Evolutionary conservation across 2,113 vertebrate species (phyloP), one percentile per base, ranked within the genome.

Genomic region (Gymnocephalus cernua): DNA sequence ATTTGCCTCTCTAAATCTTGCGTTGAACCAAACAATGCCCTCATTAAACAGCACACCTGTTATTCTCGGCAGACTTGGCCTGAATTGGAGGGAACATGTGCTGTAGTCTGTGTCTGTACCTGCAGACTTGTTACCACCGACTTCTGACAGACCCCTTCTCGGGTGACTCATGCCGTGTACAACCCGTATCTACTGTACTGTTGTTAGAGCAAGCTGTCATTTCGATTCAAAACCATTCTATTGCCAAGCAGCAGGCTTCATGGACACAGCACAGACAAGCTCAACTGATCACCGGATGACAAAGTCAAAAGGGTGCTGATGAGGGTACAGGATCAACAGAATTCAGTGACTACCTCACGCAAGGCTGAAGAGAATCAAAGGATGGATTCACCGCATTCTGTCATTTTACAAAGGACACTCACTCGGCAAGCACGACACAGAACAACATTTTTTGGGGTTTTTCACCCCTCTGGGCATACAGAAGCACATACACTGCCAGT

Each of bases 41-140:
- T 90, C 79, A 83, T 91, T 86, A 87, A 41, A 77, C 73, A 61
- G 73, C 84, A 87, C 89, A 88, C 88, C 91, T 90, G 87, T 88
- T 88, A 82, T 87, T 54, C 90, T 84, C 84, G 15, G 81, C 84
- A 77, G 80, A 83, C 87, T 61, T 13, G 67, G 85, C 87, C 86
- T 87, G 82, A 68, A 75, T 88, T 56, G 83, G 73, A 72, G 79
- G 74, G 65, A 77, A 71, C 70, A 57, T 45, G 68, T 80, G 82
- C 58, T 48, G 45, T 15, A 50, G 56, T 62, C 63, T 32, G 7
- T 59, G 86, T 78, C 79, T 74, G 68, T 82, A 85, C 85, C 86
- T 91, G 86, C 72, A 73, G 16, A 74, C 73, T 63, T 71, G 74
- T 80, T 71, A 47, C 51, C 18, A 0, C 21, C 18, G 23, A 79